Percentiles rank a stretch among this genome's conserved stretches.
These are phyloP conservation scores for Mesorhabditis belari DNA, from an alignment of 2,888 invertebrate genomes.

Conservation along the genomic window DNA sequence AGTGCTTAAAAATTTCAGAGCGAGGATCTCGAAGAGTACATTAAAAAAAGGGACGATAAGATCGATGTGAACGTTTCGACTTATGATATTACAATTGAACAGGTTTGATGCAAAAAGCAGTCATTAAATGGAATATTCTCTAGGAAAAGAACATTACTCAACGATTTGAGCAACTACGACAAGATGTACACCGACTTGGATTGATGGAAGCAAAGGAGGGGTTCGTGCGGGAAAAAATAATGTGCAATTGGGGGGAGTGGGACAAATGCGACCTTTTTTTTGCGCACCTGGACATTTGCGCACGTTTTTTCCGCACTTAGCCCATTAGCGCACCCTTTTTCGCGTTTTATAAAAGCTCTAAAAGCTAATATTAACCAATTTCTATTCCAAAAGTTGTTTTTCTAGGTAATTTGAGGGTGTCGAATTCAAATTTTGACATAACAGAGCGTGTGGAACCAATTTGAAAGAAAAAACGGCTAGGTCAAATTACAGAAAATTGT, in stretches of 20 bases:
- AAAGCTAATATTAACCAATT: background rate
- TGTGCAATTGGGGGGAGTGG: slow-evolving; percentile 50
- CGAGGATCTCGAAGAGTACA: slow-evolving; percentile 16
- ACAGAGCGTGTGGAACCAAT: too few species aligned
- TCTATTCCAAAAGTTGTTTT: too few species aligned
- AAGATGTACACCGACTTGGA: slow-evolving; percentile 36
- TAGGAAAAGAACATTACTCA: slow-evolving; percentile 47
- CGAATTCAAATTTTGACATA: too few species aligned
- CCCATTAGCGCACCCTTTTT: too few species aligned
- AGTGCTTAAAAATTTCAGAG: background rate
- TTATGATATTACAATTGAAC: slow-evolving; percentile 42
- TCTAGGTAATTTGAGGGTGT: too few species aligned
- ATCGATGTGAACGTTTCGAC: slow-evolving; percentile 36
- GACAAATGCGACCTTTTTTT: slow-evolving; percentile 42
- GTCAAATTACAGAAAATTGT: too few species aligned
- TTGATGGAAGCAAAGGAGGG: slow-evolving; percentile 33
- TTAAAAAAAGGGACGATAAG: slow-evolving; percentile 26
- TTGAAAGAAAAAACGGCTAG: too few species aligned
- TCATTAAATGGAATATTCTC: background rate
- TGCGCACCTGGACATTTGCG: slow-evolving; percentile 19
- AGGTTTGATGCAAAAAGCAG: slow-evolving; percentile 27
- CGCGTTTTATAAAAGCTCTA: too few species aligned
- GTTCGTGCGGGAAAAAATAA: slow-evolving; percentile 42
- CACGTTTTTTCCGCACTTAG: slow-evolving; percentile 5
- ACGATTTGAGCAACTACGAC: slow-evolving; percentile 42